These are phyloP conservation scores for Sciurus niger DNA, from an alignment of 2,113 vertebrate genomes.

Conservation along the genomic window DNA sequence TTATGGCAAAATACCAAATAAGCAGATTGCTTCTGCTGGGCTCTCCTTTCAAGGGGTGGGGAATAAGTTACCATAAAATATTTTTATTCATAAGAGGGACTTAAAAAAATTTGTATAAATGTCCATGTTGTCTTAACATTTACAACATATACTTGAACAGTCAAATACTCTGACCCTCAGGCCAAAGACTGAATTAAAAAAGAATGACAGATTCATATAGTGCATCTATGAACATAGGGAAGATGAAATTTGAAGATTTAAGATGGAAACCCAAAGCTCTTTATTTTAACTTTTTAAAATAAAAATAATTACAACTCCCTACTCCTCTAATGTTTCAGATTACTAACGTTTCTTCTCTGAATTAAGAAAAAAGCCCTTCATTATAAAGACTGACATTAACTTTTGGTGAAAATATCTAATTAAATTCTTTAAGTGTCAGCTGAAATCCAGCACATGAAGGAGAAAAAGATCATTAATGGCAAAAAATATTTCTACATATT, in stretches of 20 bases:
- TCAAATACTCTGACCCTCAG: slow-evolving; percentile 3
- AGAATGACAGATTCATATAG: background rate
- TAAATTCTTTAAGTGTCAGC: background rate
- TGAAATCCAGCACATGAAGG: background rate
- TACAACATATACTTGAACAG: background rate
- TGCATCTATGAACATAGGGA: background rate
- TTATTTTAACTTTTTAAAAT: background rate
- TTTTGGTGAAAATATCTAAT: slow-evolving; percentile 45
- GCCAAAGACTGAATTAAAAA: slow-evolving; percentile 17
- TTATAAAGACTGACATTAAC: background rate
- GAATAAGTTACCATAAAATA: background rate
- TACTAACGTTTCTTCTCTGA: slow-evolving; percentile 36
- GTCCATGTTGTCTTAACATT: background rate
- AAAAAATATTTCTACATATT: slow-evolving; percentile 42
- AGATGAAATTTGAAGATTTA: slow-evolving; percentile 34
- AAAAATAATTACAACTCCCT: background rate
- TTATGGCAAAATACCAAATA: background rate
- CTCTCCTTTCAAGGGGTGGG: background rate
- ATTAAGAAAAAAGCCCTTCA: background rate
- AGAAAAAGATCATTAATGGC: slow-evolving; percentile 23
- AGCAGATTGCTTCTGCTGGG: background rate
- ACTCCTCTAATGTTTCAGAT: background rate
- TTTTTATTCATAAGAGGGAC: slow-evolving; percentile 28
- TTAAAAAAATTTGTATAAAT: background rate
- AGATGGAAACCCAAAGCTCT: slow-evolving; percentile 41